Evolutionary conservation across 2,888 invertebrate genomes (phyloP).

Genomic region (Agrochola lychnidis): DNA sequence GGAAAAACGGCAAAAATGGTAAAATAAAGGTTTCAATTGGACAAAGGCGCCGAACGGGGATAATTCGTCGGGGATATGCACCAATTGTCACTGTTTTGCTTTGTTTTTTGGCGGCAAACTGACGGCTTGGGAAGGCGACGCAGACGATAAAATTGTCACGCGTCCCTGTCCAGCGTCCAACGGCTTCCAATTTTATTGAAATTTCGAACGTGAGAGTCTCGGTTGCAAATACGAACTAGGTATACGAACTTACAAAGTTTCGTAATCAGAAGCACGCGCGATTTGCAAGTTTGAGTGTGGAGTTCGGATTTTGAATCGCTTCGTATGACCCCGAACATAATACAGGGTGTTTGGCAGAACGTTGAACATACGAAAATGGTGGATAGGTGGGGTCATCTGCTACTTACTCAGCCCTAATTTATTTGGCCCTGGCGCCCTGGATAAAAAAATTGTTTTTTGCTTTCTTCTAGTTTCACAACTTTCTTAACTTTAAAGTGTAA

Average conservation of each 20-base stretch:
- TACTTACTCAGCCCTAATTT: too few species aligned
- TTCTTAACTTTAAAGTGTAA: too few species aligned
- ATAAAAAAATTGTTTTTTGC: too few species aligned
- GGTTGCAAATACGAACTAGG: slow-evolving; percentile 58
- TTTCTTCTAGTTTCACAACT: too few species aligned
- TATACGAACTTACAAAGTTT: slow-evolving; percentile 33
- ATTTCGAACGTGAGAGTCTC: slow-evolving; percentile 60
- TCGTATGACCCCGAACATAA: background rate
- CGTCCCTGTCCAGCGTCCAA: slow-evolving; percentile 44
- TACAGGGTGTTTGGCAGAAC: too few species aligned
- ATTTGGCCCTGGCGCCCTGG: too few species aligned
- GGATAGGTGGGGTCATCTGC: too few species aligned
- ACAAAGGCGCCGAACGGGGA: slow-evolving; percentile 90
- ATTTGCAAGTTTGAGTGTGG: slow-evolving; percentile 17
- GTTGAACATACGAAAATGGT: too few species aligned
- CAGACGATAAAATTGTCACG: slow-evolving; percentile 85
- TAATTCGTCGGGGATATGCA: slow-evolving; percentile 90
- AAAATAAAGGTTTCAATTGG: slow-evolving; percentile 89
- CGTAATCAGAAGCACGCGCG: slow-evolving; percentile 44
- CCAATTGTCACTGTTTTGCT: slow-evolving; percentile 90
- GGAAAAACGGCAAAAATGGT: slow-evolving; percentile 90
- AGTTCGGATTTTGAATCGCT: slow-evolving; percentile 25
- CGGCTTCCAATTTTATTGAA: slow-evolving; percentile 67
- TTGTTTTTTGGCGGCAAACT: slow-evolving; percentile 80
- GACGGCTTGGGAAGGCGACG: slow-evolving; percentile 74